Evolutionary conservation across 2,113 vertebrate genomes (phyloP).

Genomic region (Pelusios castaneus): DNA sequence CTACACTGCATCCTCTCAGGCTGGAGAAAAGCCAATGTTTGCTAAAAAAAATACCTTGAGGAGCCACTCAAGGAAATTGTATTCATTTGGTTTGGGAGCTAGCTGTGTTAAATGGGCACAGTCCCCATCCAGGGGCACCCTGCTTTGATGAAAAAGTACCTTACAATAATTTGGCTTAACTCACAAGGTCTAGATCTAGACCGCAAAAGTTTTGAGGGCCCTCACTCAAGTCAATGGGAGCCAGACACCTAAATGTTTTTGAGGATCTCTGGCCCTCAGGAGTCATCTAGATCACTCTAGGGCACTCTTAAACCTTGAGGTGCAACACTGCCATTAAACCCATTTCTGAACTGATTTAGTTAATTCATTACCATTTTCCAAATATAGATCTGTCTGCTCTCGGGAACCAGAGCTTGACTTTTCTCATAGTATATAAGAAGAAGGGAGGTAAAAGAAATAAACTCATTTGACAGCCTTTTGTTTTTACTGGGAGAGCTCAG

Average conservation of each 20-base stretch:
- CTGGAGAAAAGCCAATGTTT: constrained; percentile 7
- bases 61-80: not conserved
- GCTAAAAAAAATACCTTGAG: constrained; percentile 18
- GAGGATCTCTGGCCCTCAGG: not conserved
- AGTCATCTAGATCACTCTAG: not conserved
- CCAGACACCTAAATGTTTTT: not conserved
- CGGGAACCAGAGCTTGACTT: not conserved
- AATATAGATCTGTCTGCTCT: not conserved
- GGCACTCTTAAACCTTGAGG: not conserved
- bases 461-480: not conserved
- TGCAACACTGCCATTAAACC: not conserved
- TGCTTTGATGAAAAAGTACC: not conserved
- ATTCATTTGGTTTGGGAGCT: not conserved
- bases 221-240: not conserved
- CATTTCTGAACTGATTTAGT: not conserved
- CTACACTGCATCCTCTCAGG: not conserved
- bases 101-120: constrained; percentile 2
- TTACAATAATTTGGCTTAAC: not conserved
- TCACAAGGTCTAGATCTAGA: not conserved
- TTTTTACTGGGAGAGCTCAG: not conserved
- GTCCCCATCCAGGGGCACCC: not conserved
- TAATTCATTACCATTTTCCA: not conserved
- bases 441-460: not conserved
- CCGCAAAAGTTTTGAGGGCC: not conserved
- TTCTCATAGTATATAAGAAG: rapidly evolving